phyloP scores from a whole-genome alignment of 2,113 vertebrate genomes.

The Corydoras maculifer region DNA sequence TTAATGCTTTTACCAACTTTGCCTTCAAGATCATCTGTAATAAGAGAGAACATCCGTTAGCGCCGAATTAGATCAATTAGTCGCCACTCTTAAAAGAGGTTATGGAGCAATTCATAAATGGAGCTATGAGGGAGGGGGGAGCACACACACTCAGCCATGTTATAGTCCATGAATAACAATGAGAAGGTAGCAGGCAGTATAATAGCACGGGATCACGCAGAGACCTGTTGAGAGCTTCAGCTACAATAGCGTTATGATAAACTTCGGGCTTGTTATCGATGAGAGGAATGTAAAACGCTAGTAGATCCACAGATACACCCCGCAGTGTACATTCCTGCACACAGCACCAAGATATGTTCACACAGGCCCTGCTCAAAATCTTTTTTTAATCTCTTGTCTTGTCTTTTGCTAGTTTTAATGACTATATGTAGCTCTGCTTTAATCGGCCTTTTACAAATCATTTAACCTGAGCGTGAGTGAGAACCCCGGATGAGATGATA shows the following conservation, averaged over 20 bases:
- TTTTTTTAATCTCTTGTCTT: too few species aligned
- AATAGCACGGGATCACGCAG: conserved; percentile 43
- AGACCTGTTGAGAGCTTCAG: conserved; percentile 44
- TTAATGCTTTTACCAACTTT: conserved; percentile 48
- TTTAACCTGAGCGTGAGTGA: too few species aligned
- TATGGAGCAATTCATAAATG: conserved; percentile 45
- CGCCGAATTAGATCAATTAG: conserved; percentile 51
- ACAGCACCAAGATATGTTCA: not conserved
- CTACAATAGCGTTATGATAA: conserved; percentile 38
- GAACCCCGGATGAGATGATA: too few species aligned
- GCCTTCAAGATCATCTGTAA: conserved; percentile 49
- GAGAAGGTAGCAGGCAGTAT: conserved; percentile 42
- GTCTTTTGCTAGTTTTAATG: too few species aligned
- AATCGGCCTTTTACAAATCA: too few species aligned
- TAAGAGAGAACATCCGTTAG: conserved; percentile 47
- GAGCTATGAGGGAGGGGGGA: conserved; percentile 34
- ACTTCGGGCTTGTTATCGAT: conserved; percentile 41
- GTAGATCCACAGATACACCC: conserved; percentile 30
- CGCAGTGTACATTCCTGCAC: not conserved
- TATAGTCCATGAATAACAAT: conserved; percentile 50
- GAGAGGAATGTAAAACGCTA: conserved; percentile 30
- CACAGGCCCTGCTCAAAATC: not conserved
- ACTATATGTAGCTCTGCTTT: too few species aligned
- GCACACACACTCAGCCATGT: conserved; percentile 32
- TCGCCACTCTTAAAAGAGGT: conserved; percentile 47